A percentile compares a stretch with the other conserved stretches of the same genome.
These are phyloP conservation scores for Chaenocephalus aceratus DNA, from an alignment of 2,113 vertebrate species.

Conservation along the genomic window DNA sequence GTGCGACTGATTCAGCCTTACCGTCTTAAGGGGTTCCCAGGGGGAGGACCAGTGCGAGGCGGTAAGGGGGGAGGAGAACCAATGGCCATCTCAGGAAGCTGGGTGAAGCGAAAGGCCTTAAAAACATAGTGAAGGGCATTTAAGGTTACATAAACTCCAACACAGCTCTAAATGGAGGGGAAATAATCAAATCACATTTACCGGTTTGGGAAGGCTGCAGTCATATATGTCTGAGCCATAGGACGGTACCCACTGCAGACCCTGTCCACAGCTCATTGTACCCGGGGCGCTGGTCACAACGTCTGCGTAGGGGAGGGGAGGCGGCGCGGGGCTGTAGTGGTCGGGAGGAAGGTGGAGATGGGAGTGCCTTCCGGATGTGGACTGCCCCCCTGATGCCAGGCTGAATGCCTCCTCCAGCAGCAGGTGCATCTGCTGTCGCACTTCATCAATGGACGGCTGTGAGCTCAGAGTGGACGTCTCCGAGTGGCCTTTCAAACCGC, in stretches of 20 bases:
- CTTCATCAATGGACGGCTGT: constrained; percentile 98
- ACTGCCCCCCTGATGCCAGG: constrained; percentile 93
- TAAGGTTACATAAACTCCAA: constrained; percentile 20
- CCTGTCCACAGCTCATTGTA: constrained; percentile 88
- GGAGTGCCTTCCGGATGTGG: constrained; percentile 86
- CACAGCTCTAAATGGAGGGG: background rate
- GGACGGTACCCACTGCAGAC: constrained; percentile 95
- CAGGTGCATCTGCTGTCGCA: constrained; percentile 98
- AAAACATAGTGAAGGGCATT: constrained; percentile 50
- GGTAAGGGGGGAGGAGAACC: constrained; percentile 94
- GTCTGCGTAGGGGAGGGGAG: constrained; percentile 91
- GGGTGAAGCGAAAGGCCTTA: constrained; percentile 97
- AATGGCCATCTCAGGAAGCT: constrained; percentile 97
- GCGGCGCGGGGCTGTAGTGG: constrained; percentile 87
- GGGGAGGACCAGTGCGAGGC: constrained; percentile 92
- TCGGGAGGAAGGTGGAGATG: constrained; percentile 76
- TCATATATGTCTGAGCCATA: constrained; percentile 94
- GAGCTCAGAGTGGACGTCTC: constrained; percentile 98
- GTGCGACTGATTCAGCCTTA: constrained; percentile 67
- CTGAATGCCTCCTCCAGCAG: constrained; percentile 98
- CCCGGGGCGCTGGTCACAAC: constrained; percentile 96
- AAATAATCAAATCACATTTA: constrained; percentile 75
- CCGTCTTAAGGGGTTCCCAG: constrained; percentile 89
- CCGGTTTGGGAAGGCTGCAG: constrained; percentile 95
- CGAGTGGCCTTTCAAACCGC: constrained; percentile 94